These are phyloP conservation scores for Galeruca laticollis DNA, from an alignment of 2,888 invertebrate genomes.

Conservation along the genomic window DNA sequence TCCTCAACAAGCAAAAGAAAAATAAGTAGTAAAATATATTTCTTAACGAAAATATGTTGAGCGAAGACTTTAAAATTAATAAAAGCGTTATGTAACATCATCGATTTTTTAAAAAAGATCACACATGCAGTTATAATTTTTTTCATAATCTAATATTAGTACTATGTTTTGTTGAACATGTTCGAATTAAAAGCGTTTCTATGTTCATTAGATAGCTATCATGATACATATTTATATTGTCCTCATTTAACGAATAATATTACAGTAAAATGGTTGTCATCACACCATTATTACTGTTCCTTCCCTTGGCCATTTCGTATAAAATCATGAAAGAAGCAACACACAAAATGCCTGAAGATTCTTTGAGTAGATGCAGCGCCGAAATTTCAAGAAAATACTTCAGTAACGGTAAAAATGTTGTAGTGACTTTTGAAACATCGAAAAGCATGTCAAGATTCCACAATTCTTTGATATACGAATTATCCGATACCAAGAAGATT, in stretches of 20 bases:
- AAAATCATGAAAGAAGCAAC: not conserved
- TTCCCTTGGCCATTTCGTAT: not conserved
- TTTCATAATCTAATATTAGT: not conserved
- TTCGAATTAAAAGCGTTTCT: not conserved
- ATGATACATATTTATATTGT: no score
- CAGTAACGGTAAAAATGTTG: not conserved
- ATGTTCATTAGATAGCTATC: not conserved
- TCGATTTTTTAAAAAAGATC: no score
- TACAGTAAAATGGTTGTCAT: not conserved
- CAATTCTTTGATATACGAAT: not conserved
- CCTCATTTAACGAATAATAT: not conserved
- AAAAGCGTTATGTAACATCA: no score
- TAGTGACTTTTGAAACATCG: not conserved
- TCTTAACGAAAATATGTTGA: no score
- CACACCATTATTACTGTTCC: not conserved
- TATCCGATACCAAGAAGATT: not conserved
- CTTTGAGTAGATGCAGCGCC: not conserved
- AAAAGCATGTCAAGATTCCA: not conserved
- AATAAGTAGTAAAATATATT: no score
- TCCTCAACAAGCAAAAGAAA: no score
- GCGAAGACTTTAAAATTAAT: no score
- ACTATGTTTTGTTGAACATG: not conserved
- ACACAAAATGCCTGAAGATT: not conserved
- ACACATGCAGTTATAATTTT: not conserved
- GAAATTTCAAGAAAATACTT: not conserved